Percentiles rank a stretch among this genome's conserved stretches.
phyloP scores from a whole-genome alignment of 2,797 vertebrate genomes.

The Alauda arvensis region DNA sequence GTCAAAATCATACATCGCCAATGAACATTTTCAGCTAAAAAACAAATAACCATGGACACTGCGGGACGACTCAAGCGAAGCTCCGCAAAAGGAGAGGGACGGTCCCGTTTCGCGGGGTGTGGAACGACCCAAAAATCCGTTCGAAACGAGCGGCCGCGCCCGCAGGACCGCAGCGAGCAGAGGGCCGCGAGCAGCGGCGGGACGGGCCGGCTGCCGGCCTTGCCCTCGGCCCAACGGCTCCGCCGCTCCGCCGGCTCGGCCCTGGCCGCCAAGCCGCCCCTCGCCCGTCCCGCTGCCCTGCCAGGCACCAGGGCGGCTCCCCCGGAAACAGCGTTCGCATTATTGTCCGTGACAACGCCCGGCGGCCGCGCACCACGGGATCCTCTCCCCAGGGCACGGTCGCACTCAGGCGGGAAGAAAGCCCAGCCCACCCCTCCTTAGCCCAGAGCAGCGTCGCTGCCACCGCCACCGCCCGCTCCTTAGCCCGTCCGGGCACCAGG shows the following conservation, averaged over 20 bases:
- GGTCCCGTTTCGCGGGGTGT: not conserved
- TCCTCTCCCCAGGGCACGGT: not conserved
- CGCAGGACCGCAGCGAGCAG: not conserved
- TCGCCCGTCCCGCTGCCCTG: not conserved
- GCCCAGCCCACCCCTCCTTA: fast-evolving
- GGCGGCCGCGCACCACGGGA: not conserved
- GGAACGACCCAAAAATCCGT: not conserved
- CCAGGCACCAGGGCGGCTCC: not conserved
- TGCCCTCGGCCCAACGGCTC: not conserved
- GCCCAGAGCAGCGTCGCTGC: too few relatives aligned
- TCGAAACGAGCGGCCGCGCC: not conserved
- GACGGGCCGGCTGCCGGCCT: not conserved
- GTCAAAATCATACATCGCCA: fast-evolving
- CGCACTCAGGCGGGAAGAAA: too few relatives aligned
- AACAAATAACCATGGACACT: not conserved
- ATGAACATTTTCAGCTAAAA: fast-evolving
- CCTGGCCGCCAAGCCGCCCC: too few relatives aligned
- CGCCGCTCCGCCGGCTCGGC: not conserved
- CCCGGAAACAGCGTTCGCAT: fast-evolving
- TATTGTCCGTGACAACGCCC: not conserved
- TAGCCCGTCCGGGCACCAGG: too few relatives aligned
- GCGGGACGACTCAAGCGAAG: not conserved
- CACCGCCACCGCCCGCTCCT: not conserved
- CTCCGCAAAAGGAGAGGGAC: not conserved
- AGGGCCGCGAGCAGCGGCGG: not conserved